Conservation (phyloP, 2,888 invertebrate species). For the Phengaris alcon region DNA sequence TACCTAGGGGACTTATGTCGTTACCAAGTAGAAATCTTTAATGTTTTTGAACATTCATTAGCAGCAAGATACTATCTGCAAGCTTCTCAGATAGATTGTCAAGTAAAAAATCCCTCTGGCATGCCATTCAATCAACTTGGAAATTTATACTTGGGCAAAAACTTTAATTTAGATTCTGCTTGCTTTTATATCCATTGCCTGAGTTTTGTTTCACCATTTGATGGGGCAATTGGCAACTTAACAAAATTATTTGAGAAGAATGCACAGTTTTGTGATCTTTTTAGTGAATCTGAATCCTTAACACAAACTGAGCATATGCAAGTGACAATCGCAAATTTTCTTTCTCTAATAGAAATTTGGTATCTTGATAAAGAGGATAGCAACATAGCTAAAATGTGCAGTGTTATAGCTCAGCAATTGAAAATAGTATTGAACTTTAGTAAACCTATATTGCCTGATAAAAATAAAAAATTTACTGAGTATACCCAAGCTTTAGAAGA, state of each 20-base stretch:
- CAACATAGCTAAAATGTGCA: slow-evolving; percentile 83
- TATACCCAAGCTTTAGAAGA: slow-evolving; percentile 71
- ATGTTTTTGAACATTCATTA: slow-evolving; percentile 82
- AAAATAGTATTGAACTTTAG: slow-evolving; percentile 83
- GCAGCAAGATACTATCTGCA: slow-evolving; percentile 92
- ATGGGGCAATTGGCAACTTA: slow-evolving; percentile 93
- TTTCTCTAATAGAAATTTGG: slow-evolving; percentile 81
- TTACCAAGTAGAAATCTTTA: slow-evolving; percentile 88
- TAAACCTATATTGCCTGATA: slow-evolving; percentile 71
- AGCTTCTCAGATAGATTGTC: slow-evolving; percentile 86
- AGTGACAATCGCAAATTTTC: slow-evolving; percentile 69
- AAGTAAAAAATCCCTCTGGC: slow-evolving; percentile 78
- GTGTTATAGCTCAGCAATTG: slow-evolving; percentile 84
- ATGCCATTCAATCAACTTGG: slow-evolving; percentile 98
- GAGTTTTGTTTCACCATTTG: slow-evolving; percentile 88
- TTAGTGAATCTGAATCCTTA: slow-evolving; percentile 68
- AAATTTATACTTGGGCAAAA: slow-evolving; percentile 88
- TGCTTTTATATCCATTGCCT: slow-evolving; percentile 94
- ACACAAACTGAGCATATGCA: slow-evolving; percentile 74
- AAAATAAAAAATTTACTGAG: slow-evolving; percentile 74
- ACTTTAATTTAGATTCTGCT: slow-evolving; percentile 91
- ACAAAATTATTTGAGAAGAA: slow-evolving; percentile 85
- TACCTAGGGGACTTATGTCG: slow-evolving; percentile 95
- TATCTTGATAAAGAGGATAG: slow-evolving; percentile 81
- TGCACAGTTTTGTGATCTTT: slow-evolving; percentile 78